These are phyloP conservation scores for Rambutsinella grinnellia DNA, from an alignment of 2,888 invertebrate species.

Conservation along the genomic window DNA sequence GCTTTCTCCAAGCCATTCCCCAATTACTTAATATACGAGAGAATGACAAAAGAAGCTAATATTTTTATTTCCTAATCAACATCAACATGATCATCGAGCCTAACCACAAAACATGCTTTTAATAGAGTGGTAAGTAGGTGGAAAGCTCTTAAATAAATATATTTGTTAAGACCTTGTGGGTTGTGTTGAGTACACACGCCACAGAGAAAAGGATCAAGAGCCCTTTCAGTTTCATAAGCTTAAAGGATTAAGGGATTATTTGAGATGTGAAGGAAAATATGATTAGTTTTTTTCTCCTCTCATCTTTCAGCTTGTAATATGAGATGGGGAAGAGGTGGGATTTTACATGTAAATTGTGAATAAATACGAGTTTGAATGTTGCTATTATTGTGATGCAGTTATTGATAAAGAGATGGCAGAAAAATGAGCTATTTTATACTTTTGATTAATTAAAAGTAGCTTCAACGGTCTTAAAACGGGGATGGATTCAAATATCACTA, in stretches of 20 bases:
- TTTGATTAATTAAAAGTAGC: no score
- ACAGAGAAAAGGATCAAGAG: constrained; percentile 13
- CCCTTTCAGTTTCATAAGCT: constrained; percentile 43
- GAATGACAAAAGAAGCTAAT: background rate
- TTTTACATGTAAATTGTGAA: no score
- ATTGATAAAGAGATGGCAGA: no score
- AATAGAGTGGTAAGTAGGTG: background rate
- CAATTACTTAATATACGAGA: no score
- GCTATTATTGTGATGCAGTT: no score
- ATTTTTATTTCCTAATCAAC: no score
- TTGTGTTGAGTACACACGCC: constrained; percentile 39
- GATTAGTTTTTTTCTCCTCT: background rate
- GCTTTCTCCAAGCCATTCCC: no score
- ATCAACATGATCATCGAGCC: background rate
- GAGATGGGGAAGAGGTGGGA: constrained; percentile 30
- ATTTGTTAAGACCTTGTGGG: no score
- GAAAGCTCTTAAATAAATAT: constrained; percentile 19
- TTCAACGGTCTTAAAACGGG: no score
- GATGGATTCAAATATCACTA: no score
- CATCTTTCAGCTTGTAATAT: constrained; percentile 34
- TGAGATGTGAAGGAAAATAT: background rate
- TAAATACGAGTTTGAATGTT: no score
- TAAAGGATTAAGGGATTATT: constrained; percentile 38
- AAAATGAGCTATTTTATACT: no score
- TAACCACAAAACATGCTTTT: constrained; percentile 17